Base-by-base conservation (phyloP, 2,113 vertebrate species). In the Eleginops maclovinus region DNA sequence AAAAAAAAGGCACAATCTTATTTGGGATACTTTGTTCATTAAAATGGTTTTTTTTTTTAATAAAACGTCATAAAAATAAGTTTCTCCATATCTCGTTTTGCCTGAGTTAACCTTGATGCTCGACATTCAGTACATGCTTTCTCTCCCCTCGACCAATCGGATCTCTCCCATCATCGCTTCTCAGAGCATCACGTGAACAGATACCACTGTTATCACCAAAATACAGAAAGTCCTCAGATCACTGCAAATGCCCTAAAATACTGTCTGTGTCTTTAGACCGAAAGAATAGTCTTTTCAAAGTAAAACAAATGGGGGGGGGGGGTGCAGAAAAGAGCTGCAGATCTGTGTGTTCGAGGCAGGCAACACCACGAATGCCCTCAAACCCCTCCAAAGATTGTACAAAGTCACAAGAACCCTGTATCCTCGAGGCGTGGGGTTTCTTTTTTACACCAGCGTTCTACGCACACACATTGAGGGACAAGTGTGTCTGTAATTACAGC, bases 1-100 rank as follows among this genome's bases (percentile, higher is more conserved):
- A 36, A 8, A n/a, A 36, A 87, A 91, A 94, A 95, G 93, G 93
- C 93, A 94, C 93, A 71, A 78, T 88, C 50, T 84, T 21, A 69
- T 61, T 79, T 82, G 47, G 60, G 80, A 62, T 59, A 44, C 56
- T 88, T 76, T 87, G 83, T 81, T 85, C 65, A 6, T 86, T 75
- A 76, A 84, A 87, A 85, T 60, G 84, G 87, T 83, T 72, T 61
- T 5, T 47, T 31, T 24, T 28, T 21, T 16, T 40, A 82, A 64
- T 78, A 86, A 84, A 89, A 85, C 15, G 3, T 71, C 69, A 75
- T 71, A 88, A 86, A 88, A 92, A 87, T 63, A 83, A 55, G 58
- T 22, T 63, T 66, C 26, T 68, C 10, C 41, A 44, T 40, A 43
- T 87, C 83, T 89, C 86, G 79, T 62, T 85, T 87, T 67, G 90